Conservation (phyloP, 2,113 vertebrate genomes). For the Pandion haliaetus region DNA sequence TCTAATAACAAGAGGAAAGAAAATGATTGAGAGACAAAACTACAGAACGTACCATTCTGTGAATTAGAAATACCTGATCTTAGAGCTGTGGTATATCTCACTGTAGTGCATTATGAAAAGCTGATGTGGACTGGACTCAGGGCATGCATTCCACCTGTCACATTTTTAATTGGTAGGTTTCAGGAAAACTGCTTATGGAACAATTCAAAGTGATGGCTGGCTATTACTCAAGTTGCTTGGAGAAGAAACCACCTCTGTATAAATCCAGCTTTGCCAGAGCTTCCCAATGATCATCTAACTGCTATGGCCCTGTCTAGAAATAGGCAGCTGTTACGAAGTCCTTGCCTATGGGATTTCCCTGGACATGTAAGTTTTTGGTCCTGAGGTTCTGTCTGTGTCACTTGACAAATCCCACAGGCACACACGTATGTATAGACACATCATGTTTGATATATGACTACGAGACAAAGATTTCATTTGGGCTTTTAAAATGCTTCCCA, state of each 20-base stretch:
- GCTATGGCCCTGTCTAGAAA: not conserved
- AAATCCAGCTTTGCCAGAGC: not conserved
- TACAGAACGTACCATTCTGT: fast-evolving
- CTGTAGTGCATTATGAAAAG: fast-evolving
- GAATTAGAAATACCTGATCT: not conserved
- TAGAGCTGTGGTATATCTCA: not conserved
- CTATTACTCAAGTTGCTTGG: not conserved
- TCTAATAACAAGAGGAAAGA: not conserved
- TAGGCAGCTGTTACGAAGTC: fast-evolving
- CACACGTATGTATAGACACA: fast-evolving
- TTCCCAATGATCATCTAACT: not conserved
- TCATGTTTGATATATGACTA: fast-evolving
- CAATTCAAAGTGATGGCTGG: not conserved
- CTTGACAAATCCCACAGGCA: not conserved
- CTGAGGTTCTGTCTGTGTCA: not conserved
- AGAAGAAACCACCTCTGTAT: not conserved
- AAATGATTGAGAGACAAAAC: not conserved
- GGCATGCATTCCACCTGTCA: fast-evolving
- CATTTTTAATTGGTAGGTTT: too few relatives aligned
- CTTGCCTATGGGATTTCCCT: not conserved
- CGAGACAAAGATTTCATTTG: not conserved
- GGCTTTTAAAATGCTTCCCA: not conserved
- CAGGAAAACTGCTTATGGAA: fast-evolving
- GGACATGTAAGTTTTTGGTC: not conserved
- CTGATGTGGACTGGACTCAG: fast-evolving